Base-by-base conservation (phyloP, 92 coral and sea anemone species). In the Phymanthus crucifer region DNA sequence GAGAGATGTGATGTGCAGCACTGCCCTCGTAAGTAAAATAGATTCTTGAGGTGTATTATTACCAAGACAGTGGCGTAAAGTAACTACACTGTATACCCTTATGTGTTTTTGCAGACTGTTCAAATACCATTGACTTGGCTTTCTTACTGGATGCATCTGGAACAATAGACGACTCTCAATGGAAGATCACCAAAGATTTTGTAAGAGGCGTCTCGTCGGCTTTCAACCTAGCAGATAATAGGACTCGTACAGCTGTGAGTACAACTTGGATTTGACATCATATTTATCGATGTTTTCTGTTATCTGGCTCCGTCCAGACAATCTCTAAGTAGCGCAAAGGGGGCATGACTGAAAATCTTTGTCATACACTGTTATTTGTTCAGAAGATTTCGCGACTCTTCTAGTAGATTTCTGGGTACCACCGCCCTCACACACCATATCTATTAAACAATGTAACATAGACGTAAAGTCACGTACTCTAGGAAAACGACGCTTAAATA, bases 91-190 rank as follows among this genome's bases (percentile, higher is more conserved):
- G n/a, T n/a, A n/a, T n/a, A n/a, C n/a, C n/a, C n/a, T n/a, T n/a
- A n/a, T n/a, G n/a, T n/a, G n/a, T n/a, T n/a, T 58, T 37, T 37
- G 37, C 66, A 95, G 99, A 84, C 32, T 95, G 99, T 76, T 79
- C 85, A 31, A 90, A 95, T 58, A n/a, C 93, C 27, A 75, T 94
- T 10, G 99, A 95, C 83, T 83, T 95, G 32, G 94, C 98, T 24
- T 95, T 95, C 84, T 77, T 93, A 24, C 21, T 95, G 92, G 99
- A 95, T 69, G 91, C 95, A 5, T 95, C 99, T 72, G 95, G 94
- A 6, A 90, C 95, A 29, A 75, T 89, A 21, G 99, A 95, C 54
- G 97, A 95, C 78, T 84, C 99, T 2, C 93, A 89, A 48, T 96
- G 99, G 99, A 96, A 96, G 65, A 81, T 86, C 38, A 87, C 90